phyloP scores from a whole-genome alignment of 1,140 invertebrate species.

The Leptopilina clavipes region DNA sequence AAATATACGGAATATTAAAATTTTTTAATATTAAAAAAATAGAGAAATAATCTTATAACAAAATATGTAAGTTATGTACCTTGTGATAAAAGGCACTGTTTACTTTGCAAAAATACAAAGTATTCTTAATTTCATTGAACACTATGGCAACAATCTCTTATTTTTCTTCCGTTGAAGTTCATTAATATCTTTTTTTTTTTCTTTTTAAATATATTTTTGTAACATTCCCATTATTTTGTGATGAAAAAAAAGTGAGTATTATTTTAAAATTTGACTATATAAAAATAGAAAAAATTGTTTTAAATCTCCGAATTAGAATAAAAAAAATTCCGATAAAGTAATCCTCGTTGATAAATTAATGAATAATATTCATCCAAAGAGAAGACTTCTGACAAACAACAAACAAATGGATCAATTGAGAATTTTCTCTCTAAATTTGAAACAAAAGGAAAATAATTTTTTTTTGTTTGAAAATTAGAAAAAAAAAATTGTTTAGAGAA shows the following conservation, averaged over 20 bases:
- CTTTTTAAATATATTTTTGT: too few relatives aligned
- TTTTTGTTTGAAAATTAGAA: too few relatives aligned
- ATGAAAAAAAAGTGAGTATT: background rate
- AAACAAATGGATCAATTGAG: too few relatives aligned
- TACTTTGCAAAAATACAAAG: background rate
- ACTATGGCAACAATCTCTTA: constrained; percentile 31
- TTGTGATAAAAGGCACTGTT: constrained; percentile 6
- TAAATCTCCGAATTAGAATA: too few relatives aligned
- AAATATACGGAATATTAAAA: too few relatives aligned
- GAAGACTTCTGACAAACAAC: background rate
- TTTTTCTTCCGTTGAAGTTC: background rate
- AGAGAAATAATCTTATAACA: background rate
- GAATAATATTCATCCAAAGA: background rate
- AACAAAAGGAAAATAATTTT: too few relatives aligned
- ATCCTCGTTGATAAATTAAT: background rate
- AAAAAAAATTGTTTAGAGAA: too few relatives aligned
- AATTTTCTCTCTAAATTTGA: too few relatives aligned
- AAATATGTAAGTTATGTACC: constrained; percentile 3
- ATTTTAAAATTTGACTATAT: background rate
- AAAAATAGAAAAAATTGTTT: too few relatives aligned
- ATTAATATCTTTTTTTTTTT: constrained; percentile 6
- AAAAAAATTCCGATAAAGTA: background rate
- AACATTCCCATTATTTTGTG: background rate
- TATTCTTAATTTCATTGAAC: constrained; percentile 11
- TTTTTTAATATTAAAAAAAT: too few relatives aligned